Evolutionary conservation across 1,140 invertebrate species (phyloP), one percentile per base, ranked within the genome.

Genomic region (Zaprionus taronus): DNA sequence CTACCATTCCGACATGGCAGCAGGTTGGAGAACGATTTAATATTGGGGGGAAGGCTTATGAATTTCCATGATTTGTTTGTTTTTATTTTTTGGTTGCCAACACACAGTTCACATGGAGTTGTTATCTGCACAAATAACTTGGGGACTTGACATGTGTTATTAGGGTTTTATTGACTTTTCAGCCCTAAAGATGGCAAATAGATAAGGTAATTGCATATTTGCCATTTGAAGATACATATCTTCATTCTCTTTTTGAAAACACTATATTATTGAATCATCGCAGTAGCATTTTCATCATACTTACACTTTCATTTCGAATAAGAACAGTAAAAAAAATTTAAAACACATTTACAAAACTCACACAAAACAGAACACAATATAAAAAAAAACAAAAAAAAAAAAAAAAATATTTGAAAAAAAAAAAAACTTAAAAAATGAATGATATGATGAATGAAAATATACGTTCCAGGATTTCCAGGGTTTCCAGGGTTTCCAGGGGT

Each of bases 21-120:
- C 47, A 20, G 47, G 22, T 15, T n/a, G 22, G 12, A 62, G 15
- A 34, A 28, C 28, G 22, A 22, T 60, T 41, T 60, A 12, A 36
- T 5, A 15, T 24, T 38, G 17, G 20, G 31, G 17, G n/a, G 9
- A 5, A 26, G 14, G 36, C 36, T 61, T 41, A 61, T 44, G 58
- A 26, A 61, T 47, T 20, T 47, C 7, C 15, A 62, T 62, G 44
- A 20, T 58, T 26, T 22, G 31, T 38, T 65, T 55, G 49, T 38
- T 38, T 51, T 38, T 36, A 34, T 34, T 26, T 36, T 58, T 24
- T 7, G 57, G 36, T 60, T 60, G 34, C 34, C 20, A 60, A 41
- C 36, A 41, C 57, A 41, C 57, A 41, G 15, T 26, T 38, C 36
- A 36, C 28, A 7, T 56, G 14, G 55, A n/a, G 28, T 38, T 38